These are phyloP conservation scores for Omphaloscelis lunosa DNA, from an alignment of 2,888 invertebrate genomes.

Conservation along the genomic window DNA sequence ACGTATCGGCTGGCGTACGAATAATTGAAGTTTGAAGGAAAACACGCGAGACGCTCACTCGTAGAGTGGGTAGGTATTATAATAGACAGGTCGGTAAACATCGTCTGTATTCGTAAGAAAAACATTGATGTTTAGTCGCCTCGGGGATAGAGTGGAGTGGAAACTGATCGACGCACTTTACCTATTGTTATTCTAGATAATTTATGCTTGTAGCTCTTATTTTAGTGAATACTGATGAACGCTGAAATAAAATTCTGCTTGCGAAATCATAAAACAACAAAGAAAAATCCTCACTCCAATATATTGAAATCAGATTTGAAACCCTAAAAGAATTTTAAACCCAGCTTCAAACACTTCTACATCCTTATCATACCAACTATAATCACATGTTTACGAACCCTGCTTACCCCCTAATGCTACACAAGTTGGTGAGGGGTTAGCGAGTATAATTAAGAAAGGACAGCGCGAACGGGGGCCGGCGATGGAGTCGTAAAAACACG, in stretches of 20 bases:
- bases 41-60: conserved; percentile 64
- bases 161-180: conserved; percentile 26
- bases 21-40: conserved; percentile 74
- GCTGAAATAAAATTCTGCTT: background rate
- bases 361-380: conserved; percentile 17
- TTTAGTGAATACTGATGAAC: background rate
- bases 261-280: background rate
- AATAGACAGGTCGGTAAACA: conserved; percentile 53
- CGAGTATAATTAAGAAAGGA: conserved; percentile 61
- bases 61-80: conserved; percentile 40
- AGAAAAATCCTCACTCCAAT: background rate
- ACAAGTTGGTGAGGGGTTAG: conserved; percentile 33
- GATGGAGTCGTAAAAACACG: conserved; percentile 62
- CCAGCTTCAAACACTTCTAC: conserved; percentile 22
- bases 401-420: conserved; percentile 39
- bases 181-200: conserved; percentile 8
- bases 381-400: conserved; percentile 54
- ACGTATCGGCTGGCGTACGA: conserved; percentile 73
- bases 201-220: background rate
- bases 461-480: conserved; percentile 40
- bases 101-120: conserved; percentile 32
- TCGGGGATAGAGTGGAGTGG: conserved; percentile 25
- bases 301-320: background rate
- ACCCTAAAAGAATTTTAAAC: background rate
- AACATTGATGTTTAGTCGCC: conserved; percentile 38